phyloP scores from a whole-genome alignment of 2,113 vertebrate species.

The Neolamprologus tretocephalus region DNA sequence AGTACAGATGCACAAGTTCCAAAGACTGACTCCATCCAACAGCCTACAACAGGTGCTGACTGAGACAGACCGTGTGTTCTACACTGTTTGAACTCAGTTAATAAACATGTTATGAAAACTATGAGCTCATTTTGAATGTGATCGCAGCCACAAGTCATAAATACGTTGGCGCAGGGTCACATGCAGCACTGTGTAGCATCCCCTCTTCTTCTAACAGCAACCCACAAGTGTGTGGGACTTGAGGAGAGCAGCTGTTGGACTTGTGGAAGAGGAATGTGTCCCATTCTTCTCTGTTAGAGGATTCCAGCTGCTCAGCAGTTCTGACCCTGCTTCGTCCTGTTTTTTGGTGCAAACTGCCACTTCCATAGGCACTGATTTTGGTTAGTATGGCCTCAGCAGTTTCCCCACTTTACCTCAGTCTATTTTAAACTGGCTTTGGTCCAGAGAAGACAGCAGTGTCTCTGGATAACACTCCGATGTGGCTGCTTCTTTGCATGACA shows the following conservation, averaged over 20 bases:
- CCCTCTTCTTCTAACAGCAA: not conserved
- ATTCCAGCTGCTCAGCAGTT: not conserved
- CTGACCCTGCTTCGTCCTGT: not conserved
- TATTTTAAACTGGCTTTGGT: fast-evolving
- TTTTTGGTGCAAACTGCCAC: not conserved
- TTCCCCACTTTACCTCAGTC: not conserved
- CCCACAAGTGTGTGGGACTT: not conserved
- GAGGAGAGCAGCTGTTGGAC: not conserved
- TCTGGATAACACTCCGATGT: not conserved
- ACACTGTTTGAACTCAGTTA: not conserved
- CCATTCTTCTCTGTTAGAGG: not conserved
- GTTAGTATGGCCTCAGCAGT: fast-evolving
- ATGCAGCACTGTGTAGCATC: not conserved
- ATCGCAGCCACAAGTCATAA: not conserved
- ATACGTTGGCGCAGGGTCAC: not conserved
- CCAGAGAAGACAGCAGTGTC: not conserved
- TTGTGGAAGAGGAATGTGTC: not conserved
- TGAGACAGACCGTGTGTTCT: not conserved
- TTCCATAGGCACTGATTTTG: not conserved
- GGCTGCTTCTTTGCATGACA: not conserved
- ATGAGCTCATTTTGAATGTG: not conserved
- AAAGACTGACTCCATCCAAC: not conserved
- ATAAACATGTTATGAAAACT: not conserved
- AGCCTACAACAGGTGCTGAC: not conserved
- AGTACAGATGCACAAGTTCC: not conserved